Evolutionary conservation across 2,113 vertebrate genomes (phyloP).

Genomic region (Menidia beryllina): DNA sequence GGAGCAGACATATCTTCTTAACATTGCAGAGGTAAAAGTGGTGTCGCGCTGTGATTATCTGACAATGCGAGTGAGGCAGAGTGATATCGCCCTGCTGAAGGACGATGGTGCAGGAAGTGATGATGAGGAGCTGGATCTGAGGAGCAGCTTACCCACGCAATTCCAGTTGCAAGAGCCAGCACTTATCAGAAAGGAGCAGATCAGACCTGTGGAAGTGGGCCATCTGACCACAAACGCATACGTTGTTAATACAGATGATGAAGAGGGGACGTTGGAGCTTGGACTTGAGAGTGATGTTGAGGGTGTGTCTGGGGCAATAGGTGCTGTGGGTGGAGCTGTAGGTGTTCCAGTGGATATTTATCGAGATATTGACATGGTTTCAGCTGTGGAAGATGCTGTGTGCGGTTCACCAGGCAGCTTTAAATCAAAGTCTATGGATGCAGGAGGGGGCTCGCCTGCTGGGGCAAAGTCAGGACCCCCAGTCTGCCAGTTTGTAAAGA

Average conservation of each 20-base stretch:
- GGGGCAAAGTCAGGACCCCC: slow-evolving; percentile 75
- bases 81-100: slow-evolving; percentile 90
- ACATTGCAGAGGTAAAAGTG: slow-evolving; percentile 94
- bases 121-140: slow-evolving; percentile 89
- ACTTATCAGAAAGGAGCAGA: slow-evolving; percentile 87
- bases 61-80: slow-evolving; percentile 92
- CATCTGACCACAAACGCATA: slow-evolving; percentile 88
- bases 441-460: slow-evolving; percentile 65
- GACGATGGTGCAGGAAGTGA: slow-evolving; percentile 77
- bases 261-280: slow-evolving; percentile 76
- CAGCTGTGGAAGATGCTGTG: slow-evolving; percentile 77
- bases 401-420: slow-evolving; percentile 84
- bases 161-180: slow-evolving; percentile 92
- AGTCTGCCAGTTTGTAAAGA: slow-evolving; percentile 93
- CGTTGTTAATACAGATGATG: slow-evolving; percentile 87
- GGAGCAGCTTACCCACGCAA: slow-evolving; percentile 83
- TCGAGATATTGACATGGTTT: slow-evolving; percentile 85
- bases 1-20: slow-evolving; percentile 93
- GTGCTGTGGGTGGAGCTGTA: slow-evolving; percentile 30
- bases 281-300: slow-evolving; percentile 46
- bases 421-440: slow-evolving; percentile 86
- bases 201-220: slow-evolving; percentile 88
- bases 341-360: slow-evolving; percentile 75
- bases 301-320: slow-evolving; percentile 17
- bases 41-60: slow-evolving; percentile 96